Percentiles rank a stretch among this genome's conserved stretches.
These are phyloP conservation scores for Sabatieria punctata DNA, from an alignment of 2,888 invertebrate genomes.

Conservation along the genomic window DNA sequence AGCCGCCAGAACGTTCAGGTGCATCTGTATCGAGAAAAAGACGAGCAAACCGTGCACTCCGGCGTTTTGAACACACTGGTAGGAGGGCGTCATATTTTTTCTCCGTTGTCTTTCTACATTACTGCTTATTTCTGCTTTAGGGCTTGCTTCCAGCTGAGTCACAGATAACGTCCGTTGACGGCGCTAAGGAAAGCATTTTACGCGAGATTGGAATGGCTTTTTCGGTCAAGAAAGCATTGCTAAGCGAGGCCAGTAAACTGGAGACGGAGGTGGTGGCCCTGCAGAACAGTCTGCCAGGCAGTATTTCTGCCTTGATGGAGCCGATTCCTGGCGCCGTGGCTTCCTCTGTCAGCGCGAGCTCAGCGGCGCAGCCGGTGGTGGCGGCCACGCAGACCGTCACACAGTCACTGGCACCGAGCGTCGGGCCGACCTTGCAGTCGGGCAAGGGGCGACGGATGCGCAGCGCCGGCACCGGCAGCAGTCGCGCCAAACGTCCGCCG, in stretches of 20 bases:
- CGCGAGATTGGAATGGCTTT: constrained; percentile 4
- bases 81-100: no score
- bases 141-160: background rate
- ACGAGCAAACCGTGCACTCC: constrained; percentile 4
- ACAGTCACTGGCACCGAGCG: background rate
- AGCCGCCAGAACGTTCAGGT: background rate
- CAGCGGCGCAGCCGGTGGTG: background rate
- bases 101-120: no score
- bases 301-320: background rate
- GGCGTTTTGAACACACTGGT: constrained; percentile 6
- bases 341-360: background rate
- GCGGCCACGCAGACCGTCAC: no score
- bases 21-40: constrained; percentile 1
- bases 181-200: constrained; percentile 3
- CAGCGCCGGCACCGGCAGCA: background rate
- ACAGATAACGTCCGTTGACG: background rate
- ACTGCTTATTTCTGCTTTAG: background rate
- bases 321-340: no score
- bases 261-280: constrained; percentile 5
- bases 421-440: background rate
- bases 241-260: constrained; percentile 3
- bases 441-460: background rate
- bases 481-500: background rate
- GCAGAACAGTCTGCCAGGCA: background rate
- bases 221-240: background rate